Conservation (phyloP, 2,888 invertebrate genomes). For the Lepetodrilus schrolli region DNA sequence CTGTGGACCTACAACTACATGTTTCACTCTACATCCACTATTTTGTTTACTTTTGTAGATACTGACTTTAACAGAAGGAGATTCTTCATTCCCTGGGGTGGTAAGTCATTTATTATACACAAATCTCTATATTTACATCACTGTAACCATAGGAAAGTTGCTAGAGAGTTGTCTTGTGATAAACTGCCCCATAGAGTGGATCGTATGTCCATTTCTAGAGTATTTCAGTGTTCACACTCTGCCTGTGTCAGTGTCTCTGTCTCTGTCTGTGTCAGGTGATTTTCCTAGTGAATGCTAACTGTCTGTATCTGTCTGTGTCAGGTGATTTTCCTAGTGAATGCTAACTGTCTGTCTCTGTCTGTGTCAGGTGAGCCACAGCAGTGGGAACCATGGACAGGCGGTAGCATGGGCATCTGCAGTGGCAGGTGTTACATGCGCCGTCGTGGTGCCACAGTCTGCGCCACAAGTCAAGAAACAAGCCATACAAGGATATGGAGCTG, state of each 20-base stretch:
- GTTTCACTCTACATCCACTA: too few relatives aligned
- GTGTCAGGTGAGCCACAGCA: slow-evolving; percentile 76
- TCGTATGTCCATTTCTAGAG: too few relatives aligned
- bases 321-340: background rate
- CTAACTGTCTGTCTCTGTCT: background rate
- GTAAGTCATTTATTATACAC: too few relatives aligned
- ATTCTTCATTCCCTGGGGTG: slow-evolving; percentile 51
- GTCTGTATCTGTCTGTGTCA: background rate
- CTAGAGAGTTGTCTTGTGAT: too few relatives aligned
- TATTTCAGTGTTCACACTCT: too few relatives aligned
- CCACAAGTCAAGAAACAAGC: slow-evolving; percentile 75
- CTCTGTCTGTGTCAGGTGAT: background rate
- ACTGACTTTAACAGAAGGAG: slow-evolving; percentile 44
- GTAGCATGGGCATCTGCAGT: slow-evolving; percentile 74
- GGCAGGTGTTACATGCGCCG: slow-evolving; percentile 73
- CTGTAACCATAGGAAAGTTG: too few relatives aligned
- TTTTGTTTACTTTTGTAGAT: slow-evolving; percentile 44
- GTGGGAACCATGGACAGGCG: slow-evolving; percentile 78
- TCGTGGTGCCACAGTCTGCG: slow-evolving; percentile 76
- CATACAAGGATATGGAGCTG: slow-evolving; percentile 75
- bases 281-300: background rate
- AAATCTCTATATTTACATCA: too few relatives aligned
- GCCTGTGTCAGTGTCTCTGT: too few relatives aligned
- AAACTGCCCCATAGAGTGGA: too few relatives aligned
- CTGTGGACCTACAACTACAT: too few relatives aligned